These are phyloP conservation scores for Sericinus montela DNA, from an alignment of 2,888 invertebrate genomes.

Conservation along the genomic window DNA sequence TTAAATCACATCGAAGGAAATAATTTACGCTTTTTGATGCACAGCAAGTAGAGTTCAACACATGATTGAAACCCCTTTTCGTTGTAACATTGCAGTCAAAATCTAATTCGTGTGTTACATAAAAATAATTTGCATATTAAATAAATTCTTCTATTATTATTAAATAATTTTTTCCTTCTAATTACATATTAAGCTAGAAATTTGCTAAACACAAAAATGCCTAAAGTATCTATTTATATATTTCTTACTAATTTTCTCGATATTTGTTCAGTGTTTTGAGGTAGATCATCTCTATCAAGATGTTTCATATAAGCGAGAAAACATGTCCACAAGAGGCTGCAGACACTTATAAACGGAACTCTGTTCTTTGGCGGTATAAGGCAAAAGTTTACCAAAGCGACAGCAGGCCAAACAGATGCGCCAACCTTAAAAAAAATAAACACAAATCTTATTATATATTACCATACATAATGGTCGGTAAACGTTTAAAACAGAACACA, in stretches of 20 bases:
- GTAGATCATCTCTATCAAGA: constrained; percentile 54
- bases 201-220: too few species aligned
- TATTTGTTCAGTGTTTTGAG: constrained; percentile 31
- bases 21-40: too few species aligned
- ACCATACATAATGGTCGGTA: too few species aligned
- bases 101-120: too few species aligned
- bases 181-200: too few species aligned
- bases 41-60: too few species aligned
- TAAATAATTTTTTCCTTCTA: too few species aligned
- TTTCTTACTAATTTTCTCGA: constrained; percentile 26
- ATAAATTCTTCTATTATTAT: background rate
- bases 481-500: too few species aligned
- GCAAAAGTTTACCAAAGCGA: constrained; percentile 87
- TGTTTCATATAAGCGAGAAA: constrained; percentile 91
- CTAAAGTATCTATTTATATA: background rate
- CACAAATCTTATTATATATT: background rate
- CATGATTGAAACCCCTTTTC: too few species aligned
- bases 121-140: background rate
- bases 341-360: constrained; percentile 86
- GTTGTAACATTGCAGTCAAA: too few species aligned
- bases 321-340: constrained; percentile 88
- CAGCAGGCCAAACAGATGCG: constrained; percentile 84
- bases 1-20: too few species aligned
- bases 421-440: constrained; percentile 78
- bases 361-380: constrained; percentile 86